Evolutionary conservation across 2,113 vertebrate species (phyloP).

Genomic region (Procapra przewalskii): DNA sequence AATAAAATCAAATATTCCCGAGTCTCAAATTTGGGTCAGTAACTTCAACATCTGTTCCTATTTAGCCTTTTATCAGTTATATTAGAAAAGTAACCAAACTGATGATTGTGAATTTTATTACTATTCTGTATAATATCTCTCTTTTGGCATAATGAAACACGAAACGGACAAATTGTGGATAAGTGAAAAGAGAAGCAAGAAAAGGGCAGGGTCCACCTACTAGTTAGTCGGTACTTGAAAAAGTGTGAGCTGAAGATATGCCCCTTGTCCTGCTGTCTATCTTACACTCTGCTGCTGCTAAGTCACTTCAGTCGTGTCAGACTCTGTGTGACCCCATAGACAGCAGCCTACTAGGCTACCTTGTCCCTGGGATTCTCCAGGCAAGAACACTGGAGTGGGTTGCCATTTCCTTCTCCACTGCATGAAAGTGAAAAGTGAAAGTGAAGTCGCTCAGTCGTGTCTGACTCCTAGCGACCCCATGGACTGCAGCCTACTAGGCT

Average conservation of each 20-base stretch:
- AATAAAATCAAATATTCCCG: background rate
- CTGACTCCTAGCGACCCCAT: too few relatives aligned
- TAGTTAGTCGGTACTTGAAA: background rate
- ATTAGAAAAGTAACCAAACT: background rate
- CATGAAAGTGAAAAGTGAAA: too few relatives aligned
- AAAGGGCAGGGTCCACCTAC: background rate
- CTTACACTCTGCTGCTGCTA: background rate
- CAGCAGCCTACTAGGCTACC: too few relatives aligned
- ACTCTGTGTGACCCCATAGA: background rate
- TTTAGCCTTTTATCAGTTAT: background rate
- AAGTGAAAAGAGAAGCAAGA: background rate
- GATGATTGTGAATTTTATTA: constrained; percentile 19
- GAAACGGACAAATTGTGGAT: background rate
- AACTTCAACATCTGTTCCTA: constrained; percentile 10
- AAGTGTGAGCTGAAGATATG: background rate
- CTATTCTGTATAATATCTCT: background rate
- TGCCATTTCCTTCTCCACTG: too few relatives aligned
- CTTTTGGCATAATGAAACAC: constrained; percentile 8
- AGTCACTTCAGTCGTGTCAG: rapidly evolving
- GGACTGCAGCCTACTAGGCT: too few relatives aligned
- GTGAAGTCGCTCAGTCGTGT: too few relatives aligned
- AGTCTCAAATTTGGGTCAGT: background rate
- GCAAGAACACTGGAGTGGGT: too few relatives aligned
- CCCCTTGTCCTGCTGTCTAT: background rate
- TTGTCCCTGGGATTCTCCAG: rapidly evolving